phyloP scores from a whole-genome alignment of 2,888 invertebrate genomes.

The Aleiodes testaceus region DNA sequence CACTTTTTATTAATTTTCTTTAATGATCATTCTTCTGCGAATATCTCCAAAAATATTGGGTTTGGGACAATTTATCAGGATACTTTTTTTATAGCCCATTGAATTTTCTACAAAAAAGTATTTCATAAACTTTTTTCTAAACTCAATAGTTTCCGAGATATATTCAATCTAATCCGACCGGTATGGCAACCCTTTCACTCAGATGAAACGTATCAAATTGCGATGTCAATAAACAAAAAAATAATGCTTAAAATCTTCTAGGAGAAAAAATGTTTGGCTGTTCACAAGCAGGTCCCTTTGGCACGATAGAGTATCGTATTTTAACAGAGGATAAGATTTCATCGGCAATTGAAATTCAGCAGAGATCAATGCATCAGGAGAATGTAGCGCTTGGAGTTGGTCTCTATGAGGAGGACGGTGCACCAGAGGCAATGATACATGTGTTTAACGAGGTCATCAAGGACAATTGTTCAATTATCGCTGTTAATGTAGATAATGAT shows the following conservation, averaged over 20 bases:
- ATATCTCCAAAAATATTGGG: background rate
- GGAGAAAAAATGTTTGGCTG: conserved; percentile 46
- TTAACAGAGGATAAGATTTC: conserved; percentile 56
- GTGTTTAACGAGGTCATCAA: conserved; percentile 63
- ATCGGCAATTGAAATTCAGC: conserved; percentile 57
- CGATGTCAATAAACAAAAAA: background rate
- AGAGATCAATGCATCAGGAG: conserved; percentile 59
- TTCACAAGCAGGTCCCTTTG: conserved; percentile 46
- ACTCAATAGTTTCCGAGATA: background rate
- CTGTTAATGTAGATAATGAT: conserved; percentile 75
- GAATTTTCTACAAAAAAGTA: background rate
- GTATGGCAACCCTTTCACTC: background rate
- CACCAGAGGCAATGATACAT: conserved; percentile 59
- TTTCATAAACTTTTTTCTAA: background rate
- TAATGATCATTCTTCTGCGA: background rate
- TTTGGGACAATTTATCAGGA: background rate
- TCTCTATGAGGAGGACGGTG: conserved; percentile 60
- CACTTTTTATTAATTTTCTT: too few species aligned
- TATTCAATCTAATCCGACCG: background rate
- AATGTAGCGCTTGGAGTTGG: conserved; percentile 62
- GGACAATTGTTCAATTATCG: conserved; percentile 79
- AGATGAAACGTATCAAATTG: background rate
- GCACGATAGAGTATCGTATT: conserved; percentile 57
- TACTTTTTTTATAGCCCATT: background rate
- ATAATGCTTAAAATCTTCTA: too few species aligned